Conservation (phyloP, 2,113 vertebrate species). For the Prinia subflava region DNA sequence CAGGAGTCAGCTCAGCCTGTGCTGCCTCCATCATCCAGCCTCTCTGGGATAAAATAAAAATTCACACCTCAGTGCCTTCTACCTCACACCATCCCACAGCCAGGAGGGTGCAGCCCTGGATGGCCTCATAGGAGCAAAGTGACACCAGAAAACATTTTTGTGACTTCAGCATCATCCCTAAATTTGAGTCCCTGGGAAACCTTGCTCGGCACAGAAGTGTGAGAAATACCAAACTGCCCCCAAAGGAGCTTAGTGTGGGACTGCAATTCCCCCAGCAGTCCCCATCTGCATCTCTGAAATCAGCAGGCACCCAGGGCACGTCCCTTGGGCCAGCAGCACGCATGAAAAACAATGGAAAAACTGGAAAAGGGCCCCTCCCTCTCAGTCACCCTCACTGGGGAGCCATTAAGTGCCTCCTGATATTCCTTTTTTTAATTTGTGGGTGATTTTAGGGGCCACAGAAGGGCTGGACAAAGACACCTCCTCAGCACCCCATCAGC, state of each 20-base stretch:
- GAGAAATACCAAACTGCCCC: neutral
- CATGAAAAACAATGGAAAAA: neutral
- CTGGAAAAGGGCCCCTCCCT: neutral
- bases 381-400: neutral
- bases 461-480: neutral
- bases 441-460: neutral
- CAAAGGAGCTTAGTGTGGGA: neutral
- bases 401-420: neutral
- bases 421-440: neutral
- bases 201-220: neutral
- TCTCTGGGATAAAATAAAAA: constrained; percentile 33
- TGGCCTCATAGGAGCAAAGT: neutral
- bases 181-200: neutral
- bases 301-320: constrained; percentile 3
- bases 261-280: neutral
- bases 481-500: neutral
- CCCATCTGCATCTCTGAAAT: neutral
- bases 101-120: neutral
- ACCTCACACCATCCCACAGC: neutral
- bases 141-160: neutral
- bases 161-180: neutral
- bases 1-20: neutral
- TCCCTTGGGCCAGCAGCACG: neutral
- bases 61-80: constrained; percentile 41
- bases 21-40: neutral